These are phyloP conservation scores for Caenorhabditis sp. DNA, from an alignment of 2,888 invertebrate species.

Conservation along the genomic window DNA sequence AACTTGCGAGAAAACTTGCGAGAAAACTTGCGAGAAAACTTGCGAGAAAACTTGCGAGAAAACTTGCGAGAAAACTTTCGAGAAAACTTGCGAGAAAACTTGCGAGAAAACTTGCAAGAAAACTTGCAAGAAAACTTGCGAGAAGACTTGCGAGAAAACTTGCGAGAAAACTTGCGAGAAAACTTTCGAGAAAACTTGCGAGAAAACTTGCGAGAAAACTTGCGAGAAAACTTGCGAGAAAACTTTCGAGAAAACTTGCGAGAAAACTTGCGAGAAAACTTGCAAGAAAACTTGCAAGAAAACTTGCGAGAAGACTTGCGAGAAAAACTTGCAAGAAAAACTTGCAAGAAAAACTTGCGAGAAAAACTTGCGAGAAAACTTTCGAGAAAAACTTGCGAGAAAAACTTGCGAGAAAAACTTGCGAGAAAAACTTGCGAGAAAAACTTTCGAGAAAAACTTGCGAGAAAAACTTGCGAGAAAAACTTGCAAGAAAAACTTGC, in stretches of 20 bases:
- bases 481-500: background rate
- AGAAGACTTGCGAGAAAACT: background rate
- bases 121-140: too few relatives aligned
- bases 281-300: background rate
- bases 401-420: background rate
- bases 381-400: background rate
- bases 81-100: background rate
- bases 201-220: background rate
- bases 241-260: background rate
- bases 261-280: background rate
- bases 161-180: too few relatives aligned
- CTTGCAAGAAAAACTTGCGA: background rate
- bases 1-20: background rate
- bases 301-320: background rate
- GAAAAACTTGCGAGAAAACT: background rate
- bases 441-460: background rate
- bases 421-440: background rate
- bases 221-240: too few relatives aligned
- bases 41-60: background rate
- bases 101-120: too few relatives aligned
- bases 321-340: too few relatives aligned
- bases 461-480: background rate
- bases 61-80: too few relatives aligned
- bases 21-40: background rate
- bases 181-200: too few relatives aligned